These are phyloP conservation scores for Diogma glabrata DNA, from an alignment of 2,888 invertebrate genomes.

Conservation along the genomic window DNA sequence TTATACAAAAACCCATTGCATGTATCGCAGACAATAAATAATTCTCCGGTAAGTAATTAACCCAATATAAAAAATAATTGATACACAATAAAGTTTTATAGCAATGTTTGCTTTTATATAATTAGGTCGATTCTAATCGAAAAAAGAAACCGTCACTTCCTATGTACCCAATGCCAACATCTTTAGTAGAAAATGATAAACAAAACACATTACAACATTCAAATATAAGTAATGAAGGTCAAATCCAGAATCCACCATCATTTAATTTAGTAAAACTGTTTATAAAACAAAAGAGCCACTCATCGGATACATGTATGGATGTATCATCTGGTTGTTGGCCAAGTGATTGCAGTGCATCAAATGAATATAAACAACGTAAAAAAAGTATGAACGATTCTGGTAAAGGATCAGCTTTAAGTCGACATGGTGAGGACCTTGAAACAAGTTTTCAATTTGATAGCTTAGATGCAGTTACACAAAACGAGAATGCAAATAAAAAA, in stretches of 20 bases:
- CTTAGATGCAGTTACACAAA: conserved; percentile 22
- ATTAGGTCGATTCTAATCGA: conserved; percentile 26
- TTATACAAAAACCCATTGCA: conserved; percentile 24
- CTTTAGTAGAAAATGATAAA: conserved; percentile 17
- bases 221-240: conserved; percentile 10
- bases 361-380: conserved; percentile 32
- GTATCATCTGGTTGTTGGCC: conserved; percentile 75
- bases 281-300: conserved; percentile 80
- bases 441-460: conserved; percentile 27
- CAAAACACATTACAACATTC: conserved; percentile 10
- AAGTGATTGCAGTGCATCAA: conserved; percentile 33
- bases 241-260: conserved; percentile 50
- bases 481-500: conserved; percentile 24
- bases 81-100: too few relatives aligned
- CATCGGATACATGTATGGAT: conserved; percentile 66
- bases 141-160: conserved; percentile 33
- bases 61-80: conserved; percentile 4
- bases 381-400: conserved; percentile 38
- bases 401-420: conserved; percentile 35
- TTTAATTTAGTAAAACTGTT: conserved; percentile 78
- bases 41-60: conserved; percentile 51
- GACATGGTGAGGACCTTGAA: conserved; percentile 34
- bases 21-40: conserved; percentile 48
- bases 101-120: too few relatives aligned
- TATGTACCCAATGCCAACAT: conserved; percentile 38